Evolutionary conservation across 2,113 vertebrate species (phyloP), one percentile per base, ranked within the genome.

Genomic region (Gila orcuttii): DNA sequence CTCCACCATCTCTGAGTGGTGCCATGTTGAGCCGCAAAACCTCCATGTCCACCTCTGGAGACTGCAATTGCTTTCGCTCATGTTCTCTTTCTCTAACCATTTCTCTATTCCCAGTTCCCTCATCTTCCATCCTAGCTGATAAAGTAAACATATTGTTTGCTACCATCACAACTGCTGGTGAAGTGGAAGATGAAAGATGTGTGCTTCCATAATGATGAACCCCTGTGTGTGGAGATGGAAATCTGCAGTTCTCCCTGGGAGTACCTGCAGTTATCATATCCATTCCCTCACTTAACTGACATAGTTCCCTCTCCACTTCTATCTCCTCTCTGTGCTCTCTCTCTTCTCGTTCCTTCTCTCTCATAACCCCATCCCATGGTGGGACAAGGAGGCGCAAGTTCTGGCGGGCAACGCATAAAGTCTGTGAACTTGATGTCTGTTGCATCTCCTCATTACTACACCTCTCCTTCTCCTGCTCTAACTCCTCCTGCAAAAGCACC

Each of bases 201-300:
- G 74, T n/a, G 21, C 88, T 90, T 85, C 86, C 88, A 74, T 93
- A 95, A 77, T 88, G 86, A 84, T 86, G 90, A 28, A 88, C 91
- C 42, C 80, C 88, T 68, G 88, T 87, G 82, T 91, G 90, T 47
- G 89, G 88, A 33, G 86, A 90, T 12, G 92, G 80, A 80, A 89
- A 94, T 73, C 88, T 90, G 87, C 91, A 93, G 50, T 76, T 89
- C 76, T 84, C 88, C 81, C 45, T 88, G 60, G 87, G 45, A 42
- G 87, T 89, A 25, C 85, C 89, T 86, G 36, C 64, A 91, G 88
- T 94, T 0, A 93, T 91, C 78, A 88, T 92, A 84, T 92, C 93
- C 94, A 94, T 94, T 84, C 95, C 94, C 57, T 95, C 96, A 87
- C 96, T 98, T 84, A 97, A 93, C 89, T 95, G 96, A 60, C 96